Evolutionary conservation across 2,888 invertebrate genomes (phyloP).

Genomic region (Ophioninae sp.): DNA sequence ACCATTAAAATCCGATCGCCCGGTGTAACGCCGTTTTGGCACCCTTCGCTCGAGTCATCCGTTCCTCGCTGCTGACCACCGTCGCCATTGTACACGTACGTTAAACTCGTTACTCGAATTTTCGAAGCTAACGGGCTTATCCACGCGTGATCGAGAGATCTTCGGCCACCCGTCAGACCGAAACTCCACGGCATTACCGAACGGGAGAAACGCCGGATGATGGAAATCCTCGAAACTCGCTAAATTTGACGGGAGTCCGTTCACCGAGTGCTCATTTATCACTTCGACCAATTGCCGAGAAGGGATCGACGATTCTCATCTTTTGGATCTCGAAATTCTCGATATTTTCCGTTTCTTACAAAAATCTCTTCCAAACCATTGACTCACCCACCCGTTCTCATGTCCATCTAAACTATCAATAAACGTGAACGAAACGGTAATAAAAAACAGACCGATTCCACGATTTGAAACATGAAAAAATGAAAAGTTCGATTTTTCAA

Average conservation of each 20-base stretch:
- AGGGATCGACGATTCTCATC: neutral
- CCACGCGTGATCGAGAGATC: conserved; percentile 67
- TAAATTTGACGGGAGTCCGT: conserved; percentile 5
- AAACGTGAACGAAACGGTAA: no score
- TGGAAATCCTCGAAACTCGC: conserved; percentile 49
- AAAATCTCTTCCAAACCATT: no score
- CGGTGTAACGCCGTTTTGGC: conserved; percentile 43
- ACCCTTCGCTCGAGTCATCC: conserved; percentile 68
- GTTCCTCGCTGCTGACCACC: conserved; percentile 50
- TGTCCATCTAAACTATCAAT: no score
- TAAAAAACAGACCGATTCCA: no score
- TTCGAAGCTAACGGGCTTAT: conserved; percentile 72
- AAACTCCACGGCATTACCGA: conserved; percentile 15
- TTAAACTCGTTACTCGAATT: conserved; percentile 77
- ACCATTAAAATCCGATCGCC: conserved; percentile 76
- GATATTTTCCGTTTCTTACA: no score
- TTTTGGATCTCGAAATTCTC: no score
- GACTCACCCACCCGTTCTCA: no score
- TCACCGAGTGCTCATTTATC: neutral
- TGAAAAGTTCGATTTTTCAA: no score
- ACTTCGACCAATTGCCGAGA: neutral
- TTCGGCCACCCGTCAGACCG: conserved; percentile 22
- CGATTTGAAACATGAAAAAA: no score
- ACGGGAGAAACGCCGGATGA: conserved; percentile 40
- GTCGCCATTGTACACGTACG: conserved; percentile 68